Percentiles rank a stretch among this genome's conserved stretches.
These are phyloP conservation scores for Echinops telfairi DNA, from an alignment of 2,113 vertebrate species.

Conservation along the genomic window DNA sequence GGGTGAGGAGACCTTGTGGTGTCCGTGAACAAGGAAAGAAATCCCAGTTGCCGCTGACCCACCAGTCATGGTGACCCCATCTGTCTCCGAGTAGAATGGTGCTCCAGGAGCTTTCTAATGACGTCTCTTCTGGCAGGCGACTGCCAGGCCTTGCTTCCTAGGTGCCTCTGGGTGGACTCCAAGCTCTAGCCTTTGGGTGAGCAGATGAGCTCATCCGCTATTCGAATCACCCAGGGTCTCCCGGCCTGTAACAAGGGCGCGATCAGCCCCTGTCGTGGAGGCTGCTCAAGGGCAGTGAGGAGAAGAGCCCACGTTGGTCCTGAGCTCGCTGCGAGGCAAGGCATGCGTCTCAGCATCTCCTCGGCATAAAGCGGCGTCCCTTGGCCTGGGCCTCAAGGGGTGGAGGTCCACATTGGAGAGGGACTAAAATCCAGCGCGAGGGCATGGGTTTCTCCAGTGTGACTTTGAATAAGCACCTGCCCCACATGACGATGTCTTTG, in stretches of 20 bases:
- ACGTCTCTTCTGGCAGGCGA: background rate
- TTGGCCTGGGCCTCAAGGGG: background rate
- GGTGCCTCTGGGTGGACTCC: background rate
- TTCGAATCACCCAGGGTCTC: background rate
- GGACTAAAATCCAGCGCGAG: background rate
- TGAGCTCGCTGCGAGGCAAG: background rate
- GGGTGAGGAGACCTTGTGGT: background rate
- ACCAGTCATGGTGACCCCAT: background rate
- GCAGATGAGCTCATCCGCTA: background rate
- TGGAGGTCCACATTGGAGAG: background rate
- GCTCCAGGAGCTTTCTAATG: background rate
- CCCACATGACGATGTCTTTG: background rate
- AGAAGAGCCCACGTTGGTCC: background rate
- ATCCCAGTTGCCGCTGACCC: background rate
- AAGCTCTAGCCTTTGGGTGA: background rate
- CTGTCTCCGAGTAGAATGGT: background rate
- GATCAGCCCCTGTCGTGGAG: background rate
- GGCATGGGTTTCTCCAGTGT: background rate
- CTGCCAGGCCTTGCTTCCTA: background rate
- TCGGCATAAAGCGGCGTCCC: background rate
- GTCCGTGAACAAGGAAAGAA: background rate
- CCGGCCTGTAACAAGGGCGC: background rate
- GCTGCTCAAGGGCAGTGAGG: background rate
- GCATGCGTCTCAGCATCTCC: background rate
- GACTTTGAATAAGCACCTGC: constrained; percentile 11